Evolutionary conservation across 2,888 invertebrate species (phyloP).

Genomic region (Patella pellucida): DNA sequence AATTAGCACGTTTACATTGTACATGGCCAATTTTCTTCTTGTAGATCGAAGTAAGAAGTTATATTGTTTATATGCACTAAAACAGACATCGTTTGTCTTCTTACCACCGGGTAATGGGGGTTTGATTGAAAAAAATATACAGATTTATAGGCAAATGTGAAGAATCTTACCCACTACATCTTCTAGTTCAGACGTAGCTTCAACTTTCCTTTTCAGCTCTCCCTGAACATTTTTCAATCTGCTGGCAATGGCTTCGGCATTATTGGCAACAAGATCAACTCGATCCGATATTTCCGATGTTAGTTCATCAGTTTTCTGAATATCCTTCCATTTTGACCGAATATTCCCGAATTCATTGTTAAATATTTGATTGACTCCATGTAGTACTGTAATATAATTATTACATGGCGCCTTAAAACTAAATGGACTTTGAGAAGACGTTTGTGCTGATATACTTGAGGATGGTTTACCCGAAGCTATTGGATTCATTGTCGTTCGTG

Average conservation of each 20-base stretch:
- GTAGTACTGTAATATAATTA: neutral
- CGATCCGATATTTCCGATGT: neutral
- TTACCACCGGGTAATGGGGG: no score
- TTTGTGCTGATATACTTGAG: no score
- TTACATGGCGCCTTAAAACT: neutral
- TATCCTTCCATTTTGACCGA: neutral
- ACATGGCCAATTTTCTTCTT: no score
- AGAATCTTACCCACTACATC: neutral
- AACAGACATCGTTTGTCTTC: no score
- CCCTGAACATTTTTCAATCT: neutral
- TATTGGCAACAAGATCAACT: neutral
- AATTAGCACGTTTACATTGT: no score
- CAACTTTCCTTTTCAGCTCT: neutral
- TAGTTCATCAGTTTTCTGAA: neutral
- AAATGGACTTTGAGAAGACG: no score
- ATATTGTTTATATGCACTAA: no score
- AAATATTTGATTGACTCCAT: neutral
- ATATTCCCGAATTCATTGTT: neutral
- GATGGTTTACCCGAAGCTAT: no score
- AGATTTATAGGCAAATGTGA: no score
- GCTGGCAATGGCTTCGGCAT: neutral
- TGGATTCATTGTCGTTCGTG: no score
- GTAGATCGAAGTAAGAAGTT: no score
- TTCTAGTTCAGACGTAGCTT: neutral
- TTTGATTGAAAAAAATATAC: no score